A percentile compares a stretch with the other conserved stretches of the same genome.
These are phyloP conservation scores for Ciconia stormi DNA, from an alignment of 2,113 vertebrate genomes.

Conservation along the genomic window DNA sequence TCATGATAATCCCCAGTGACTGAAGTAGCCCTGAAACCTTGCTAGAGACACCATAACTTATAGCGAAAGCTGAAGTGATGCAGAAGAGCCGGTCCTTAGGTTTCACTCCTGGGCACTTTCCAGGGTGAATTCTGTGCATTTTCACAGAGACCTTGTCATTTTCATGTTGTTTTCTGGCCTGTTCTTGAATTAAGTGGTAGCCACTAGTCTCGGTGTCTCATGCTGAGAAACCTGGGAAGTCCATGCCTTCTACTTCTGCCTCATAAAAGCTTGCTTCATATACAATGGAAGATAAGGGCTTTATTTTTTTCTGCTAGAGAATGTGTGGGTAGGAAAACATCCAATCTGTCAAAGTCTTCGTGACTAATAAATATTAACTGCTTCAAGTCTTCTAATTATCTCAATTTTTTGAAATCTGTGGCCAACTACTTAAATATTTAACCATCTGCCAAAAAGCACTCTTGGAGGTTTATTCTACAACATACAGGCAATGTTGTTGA, in stretches of 20 bases:
- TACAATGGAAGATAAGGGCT: neutral
- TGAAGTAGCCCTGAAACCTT: neutral
- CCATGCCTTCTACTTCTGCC: slow-evolving; percentile 3
- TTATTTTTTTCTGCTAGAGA: slow-evolving; percentile 52
- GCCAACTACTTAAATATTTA: slow-evolving; percentile 77
- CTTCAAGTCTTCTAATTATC: slow-evolving; percentile 75
- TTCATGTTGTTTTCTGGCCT: neutral
- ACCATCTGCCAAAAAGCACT: slow-evolving; percentile 75
- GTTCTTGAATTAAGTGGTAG: neutral
- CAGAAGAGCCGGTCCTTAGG: neutral
- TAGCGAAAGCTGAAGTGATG: neutral
- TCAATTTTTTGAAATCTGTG: slow-evolving; percentile 51
- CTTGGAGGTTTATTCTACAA: slow-evolving; percentile 63
- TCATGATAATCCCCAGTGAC: neutral
- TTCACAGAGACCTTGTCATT: neutral
- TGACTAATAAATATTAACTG: slow-evolving; percentile 81
- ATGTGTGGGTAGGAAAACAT: slow-evolving; percentile 70
- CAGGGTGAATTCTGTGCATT: neutral
- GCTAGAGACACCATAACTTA: neutral
- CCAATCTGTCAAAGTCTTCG: slow-evolving; percentile 73
- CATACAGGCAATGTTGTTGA: slow-evolving; percentile 58
- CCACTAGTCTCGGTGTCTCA: neutral
- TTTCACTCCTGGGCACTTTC: neutral
- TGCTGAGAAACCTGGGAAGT: neutral
- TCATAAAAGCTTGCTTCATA: slow-evolving; percentile 11